A percentile compares a stretch with the other conserved stretches of the same genome.
Evolutionary conservation across 2,797 vertebrate species (phyloP).

Genomic region (Neopelma chrysocephalum): DNA sequence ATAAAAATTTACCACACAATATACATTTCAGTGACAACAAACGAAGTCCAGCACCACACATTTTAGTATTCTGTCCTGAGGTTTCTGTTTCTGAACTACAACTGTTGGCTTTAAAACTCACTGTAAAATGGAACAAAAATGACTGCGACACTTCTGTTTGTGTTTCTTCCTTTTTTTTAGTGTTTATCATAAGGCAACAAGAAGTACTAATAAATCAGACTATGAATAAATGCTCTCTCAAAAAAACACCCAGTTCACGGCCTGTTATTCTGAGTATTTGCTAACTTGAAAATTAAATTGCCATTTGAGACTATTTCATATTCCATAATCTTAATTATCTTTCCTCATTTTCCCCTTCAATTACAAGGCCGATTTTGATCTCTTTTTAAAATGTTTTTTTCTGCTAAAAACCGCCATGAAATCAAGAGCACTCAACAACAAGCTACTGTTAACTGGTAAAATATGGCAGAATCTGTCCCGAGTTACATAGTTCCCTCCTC

Average conservation of each 20-base stretch:
- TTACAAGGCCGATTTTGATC: background rate
- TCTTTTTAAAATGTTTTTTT: background rate
- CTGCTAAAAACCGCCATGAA: background rate
- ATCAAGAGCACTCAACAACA: background rate
- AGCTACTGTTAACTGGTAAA: background rate
- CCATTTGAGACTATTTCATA: background rate
- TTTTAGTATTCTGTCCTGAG: background rate
- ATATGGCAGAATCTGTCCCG: background rate
- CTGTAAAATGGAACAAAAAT: background rate
- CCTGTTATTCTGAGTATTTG: background rate
- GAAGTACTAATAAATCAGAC: background rate
- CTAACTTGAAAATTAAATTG: slow-evolving; percentile 27
- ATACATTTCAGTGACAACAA: background rate
- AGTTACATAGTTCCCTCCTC: background rate
- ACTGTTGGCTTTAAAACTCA: background rate
- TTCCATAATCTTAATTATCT: background rate
- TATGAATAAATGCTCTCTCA: background rate
- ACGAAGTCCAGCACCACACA: background rate
- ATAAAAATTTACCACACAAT: background rate
- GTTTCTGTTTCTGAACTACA: background rate
- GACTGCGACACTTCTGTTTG: background rate
- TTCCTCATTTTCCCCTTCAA: background rate
- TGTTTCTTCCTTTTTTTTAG: background rate
- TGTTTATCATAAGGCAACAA: background rate
- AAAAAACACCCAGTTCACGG: background rate